These are phyloP conservation scores for Eupithecia tripunctaria DNA, from an alignment of 2,888 invertebrate species.

Conservation along the genomic window DNA sequence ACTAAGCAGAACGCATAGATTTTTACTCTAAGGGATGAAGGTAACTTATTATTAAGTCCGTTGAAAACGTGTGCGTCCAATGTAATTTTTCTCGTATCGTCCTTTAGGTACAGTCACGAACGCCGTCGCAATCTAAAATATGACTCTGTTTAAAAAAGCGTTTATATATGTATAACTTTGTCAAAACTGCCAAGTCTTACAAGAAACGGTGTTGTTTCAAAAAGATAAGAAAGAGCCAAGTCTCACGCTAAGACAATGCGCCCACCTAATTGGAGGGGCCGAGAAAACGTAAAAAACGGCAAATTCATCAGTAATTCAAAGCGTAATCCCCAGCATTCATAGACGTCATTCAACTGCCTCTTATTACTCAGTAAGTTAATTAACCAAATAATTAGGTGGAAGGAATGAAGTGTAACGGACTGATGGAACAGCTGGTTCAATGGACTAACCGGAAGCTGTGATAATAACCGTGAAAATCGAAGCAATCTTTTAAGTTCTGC, in stretches of 20 bases:
- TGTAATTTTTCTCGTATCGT: not conserved
- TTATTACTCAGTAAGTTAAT: conserved; percentile 43
- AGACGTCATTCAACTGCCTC: conserved; percentile 31
- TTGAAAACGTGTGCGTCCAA: not conserved
- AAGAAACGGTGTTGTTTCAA: not conserved
- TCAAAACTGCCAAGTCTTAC: not conserved
- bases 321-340: conserved; percentile 18
- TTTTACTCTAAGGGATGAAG: no score
- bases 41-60: no score
- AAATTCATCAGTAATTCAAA: conserved; percentile 30
- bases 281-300: conserved; percentile 19
- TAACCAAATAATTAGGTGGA: conserved; percentile 42
- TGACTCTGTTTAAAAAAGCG: not conserved
- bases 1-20: no score
- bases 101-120: not conserved
- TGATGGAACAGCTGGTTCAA: not conserved
- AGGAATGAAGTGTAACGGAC: not conserved
- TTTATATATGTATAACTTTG: not conserved
- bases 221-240: not conserved
- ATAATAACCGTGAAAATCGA: not conserved
- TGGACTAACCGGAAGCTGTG: not conserved
- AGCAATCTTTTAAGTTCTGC: not conserved
- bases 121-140: not conserved
- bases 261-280: conserved; percentile 20
- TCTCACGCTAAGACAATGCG: conserved; percentile 13